Conservation (phyloP, 2,888 invertebrate genomes). For the Diogma glabrata region DNA sequence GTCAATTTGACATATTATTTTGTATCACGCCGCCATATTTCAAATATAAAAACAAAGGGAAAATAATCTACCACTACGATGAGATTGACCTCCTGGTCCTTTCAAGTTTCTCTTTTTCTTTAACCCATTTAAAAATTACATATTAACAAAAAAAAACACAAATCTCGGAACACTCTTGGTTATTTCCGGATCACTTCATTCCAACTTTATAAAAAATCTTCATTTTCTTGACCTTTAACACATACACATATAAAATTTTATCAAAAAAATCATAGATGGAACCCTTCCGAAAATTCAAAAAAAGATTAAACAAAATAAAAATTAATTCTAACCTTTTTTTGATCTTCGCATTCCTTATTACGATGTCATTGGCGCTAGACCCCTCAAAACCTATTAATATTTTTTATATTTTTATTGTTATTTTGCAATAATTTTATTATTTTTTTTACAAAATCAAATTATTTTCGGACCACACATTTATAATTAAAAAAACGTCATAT, state of each 20-base stretch:
- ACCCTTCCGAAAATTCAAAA: conserved; percentile 13
- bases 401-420: not conserved
- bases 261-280: conserved; percentile 8
- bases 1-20: conserved; percentile 4
- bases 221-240: conserved; percentile 9
- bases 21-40: conserved; percentile 8
- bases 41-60: conserved; percentile 8
- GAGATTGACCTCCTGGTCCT: too few relatives aligned
- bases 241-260: conserved; percentile 8
- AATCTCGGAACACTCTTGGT: too few relatives aligned
- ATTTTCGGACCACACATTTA: conserved; percentile 9
- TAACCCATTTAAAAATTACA: too few relatives aligned
- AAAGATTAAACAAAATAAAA: not conserved
- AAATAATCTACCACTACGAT: conserved; percentile 5
- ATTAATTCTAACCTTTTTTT: conserved; percentile 14
- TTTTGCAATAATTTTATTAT: conserved; percentile 5
- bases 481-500: conserved; percentile 6
- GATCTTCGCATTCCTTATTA: conserved; percentile 15
- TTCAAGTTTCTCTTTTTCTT: too few relatives aligned
- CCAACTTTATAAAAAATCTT: conserved; percentile 6
- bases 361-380: conserved; percentile 11
- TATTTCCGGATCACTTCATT: not conserved
- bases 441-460: not conserved
- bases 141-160: too few relatives aligned
- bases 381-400: conserved; percentile 8